Evolutionary conservation across 2,888 invertebrate genomes (phyloP).

Genomic region (Sepiola atlantica): DNA sequence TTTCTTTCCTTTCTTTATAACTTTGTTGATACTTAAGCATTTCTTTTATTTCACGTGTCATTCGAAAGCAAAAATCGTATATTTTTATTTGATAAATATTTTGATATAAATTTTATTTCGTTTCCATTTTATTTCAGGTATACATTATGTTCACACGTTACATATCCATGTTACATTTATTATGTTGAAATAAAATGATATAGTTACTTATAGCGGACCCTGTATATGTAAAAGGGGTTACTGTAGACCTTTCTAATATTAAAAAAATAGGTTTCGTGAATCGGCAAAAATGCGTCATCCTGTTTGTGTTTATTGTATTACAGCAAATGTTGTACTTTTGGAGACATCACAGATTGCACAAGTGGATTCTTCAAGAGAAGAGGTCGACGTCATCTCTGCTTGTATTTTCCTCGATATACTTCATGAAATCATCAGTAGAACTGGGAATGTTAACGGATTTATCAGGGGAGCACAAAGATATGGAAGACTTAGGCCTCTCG

Average conservation of each 20-base stretch:
- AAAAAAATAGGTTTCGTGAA: constrained; percentile 13
- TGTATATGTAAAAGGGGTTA: not conserved
- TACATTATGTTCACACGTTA: too few species aligned
- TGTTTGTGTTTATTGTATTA: not conserved
- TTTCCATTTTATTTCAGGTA: too few species aligned
- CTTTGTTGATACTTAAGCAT: too few species aligned
- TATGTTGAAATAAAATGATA: too few species aligned
- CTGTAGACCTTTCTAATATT: constrained; percentile 32
- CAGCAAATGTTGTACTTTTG: not conserved
- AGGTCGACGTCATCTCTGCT: constrained; percentile 43
- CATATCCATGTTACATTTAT: too few species aligned
- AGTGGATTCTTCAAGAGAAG: not conserved
- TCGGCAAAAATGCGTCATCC: not conserved
- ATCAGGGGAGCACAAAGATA: not conserved
- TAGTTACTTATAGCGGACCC: too few species aligned
- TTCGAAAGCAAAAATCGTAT: too few species aligned
- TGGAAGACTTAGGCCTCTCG: constrained; percentile 25
- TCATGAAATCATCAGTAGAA: constrained; percentile 34
- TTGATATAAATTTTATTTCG: too few species aligned
- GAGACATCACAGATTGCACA: not conserved
- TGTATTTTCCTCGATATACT: constrained; percentile 40
- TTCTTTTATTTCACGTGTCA: too few species aligned
- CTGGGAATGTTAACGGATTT: not conserved
- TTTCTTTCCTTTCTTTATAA: too few species aligned
- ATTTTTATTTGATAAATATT: too few species aligned